Base-by-base conservation (phyloP, 1,140 invertebrate species). In the Ceratosolen fusciceps region DNA sequence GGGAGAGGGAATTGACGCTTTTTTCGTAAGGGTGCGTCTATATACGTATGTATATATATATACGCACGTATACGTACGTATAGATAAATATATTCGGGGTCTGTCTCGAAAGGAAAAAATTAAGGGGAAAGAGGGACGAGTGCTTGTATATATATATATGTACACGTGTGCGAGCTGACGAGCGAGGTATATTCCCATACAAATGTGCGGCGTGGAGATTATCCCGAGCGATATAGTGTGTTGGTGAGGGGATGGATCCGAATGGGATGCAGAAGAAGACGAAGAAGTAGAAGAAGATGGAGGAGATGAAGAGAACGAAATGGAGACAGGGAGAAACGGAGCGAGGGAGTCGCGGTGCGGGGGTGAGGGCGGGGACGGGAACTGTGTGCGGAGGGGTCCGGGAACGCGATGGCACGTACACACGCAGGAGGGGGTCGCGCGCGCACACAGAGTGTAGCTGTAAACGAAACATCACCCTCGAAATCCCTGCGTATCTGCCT, bases 391-490 rank as follows among this genome's bases (percentile, higher is more conserved):
- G n/a, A 56, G 8, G 21, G 5, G 54, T 56, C 8, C 16, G 65
- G 5, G 1, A 7, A 39, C 24, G 19, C 60, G 60, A 34, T n/a
- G 5, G 14, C 16, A 47, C n/a, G 29, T 3, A 39, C 14, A 43
- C 7, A 47, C n/a, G 26, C 29, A n/a, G 26, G 24, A 8, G 26
- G 24, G 14, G 19, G 14, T 14, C 19, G 14, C 34, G 58, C n/a
- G 37, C 8, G 49, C 54, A 81, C 81, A 83, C 82, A 52, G 21
- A 52, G 24, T 9, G 78, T 83, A 77, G 72, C 83, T 84, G 83
- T 84, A 85, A 88, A 88, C 88, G 88, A 88, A 89, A 89, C 88
- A 88, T 88, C 88, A 86, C 85, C 88, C 87, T 89, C 86, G 87
- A 88, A 89, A 89, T 88, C 84, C 87, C 82, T 82, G 74, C 60